Percentiles rank a stretch among this genome's conserved stretches.
phyloP scores from a whole-genome alignment of 2,888 invertebrate species.

The Saturnia pavonia region DNA sequence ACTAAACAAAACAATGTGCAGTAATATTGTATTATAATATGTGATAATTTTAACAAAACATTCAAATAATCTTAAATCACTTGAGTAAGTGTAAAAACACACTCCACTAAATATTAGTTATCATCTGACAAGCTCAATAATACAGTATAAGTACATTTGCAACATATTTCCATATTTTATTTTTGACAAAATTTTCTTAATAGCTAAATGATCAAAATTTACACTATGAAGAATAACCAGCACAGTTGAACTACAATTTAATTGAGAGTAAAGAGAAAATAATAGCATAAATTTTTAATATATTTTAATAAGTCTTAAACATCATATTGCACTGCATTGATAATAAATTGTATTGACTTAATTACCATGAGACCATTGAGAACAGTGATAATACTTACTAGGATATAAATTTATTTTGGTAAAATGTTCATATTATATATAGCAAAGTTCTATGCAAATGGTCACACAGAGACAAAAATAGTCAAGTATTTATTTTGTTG shows the following conservation, averaged over 20 bases:
- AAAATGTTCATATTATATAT: background rate
- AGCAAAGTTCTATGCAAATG: background rate
- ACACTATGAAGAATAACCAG: background rate
- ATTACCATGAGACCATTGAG: slow-evolving; percentile 52
- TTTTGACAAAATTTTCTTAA: background rate
- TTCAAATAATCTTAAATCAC: background rate
- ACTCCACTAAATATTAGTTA: background rate
- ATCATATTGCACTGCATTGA: slow-evolving; percentile 70
- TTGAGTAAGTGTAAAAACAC: background rate
- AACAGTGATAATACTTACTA: slow-evolving; percentile 29
- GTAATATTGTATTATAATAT: slow-evolving; percentile 40
- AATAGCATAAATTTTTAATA: slow-evolving; percentile 27
- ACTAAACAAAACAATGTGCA: slow-evolving; percentile 67
- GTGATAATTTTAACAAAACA: slow-evolving; percentile 5
- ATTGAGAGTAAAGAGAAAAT: slow-evolving; percentile 24
- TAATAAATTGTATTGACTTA: slow-evolving; percentile 33
- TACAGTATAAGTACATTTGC: slow-evolving; percentile 1
- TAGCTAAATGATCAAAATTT: slow-evolving; percentile 10
- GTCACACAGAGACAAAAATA: background rate
- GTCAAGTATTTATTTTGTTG: background rate
- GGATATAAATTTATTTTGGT: background rate
- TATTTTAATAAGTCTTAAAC: slow-evolving; percentile 31
- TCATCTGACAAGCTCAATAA: background rate
- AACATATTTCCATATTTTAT: background rate
- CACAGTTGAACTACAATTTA: background rate